Conservation (phyloP, 2,888 invertebrate genomes). For the Philaethria dido region DNA sequence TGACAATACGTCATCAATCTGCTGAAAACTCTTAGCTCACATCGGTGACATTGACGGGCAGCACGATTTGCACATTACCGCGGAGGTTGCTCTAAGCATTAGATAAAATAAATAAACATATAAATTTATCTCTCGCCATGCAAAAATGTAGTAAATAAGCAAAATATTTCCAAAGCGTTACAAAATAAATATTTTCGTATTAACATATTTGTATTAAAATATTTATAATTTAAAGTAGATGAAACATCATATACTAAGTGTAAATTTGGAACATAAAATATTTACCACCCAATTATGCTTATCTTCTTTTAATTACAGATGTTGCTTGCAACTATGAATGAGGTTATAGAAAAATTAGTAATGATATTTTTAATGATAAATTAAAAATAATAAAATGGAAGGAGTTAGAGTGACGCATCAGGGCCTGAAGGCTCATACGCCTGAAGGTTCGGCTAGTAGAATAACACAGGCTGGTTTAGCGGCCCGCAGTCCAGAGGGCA, state of each 20-base stretch:
- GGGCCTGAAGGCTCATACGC: conserved; percentile 82
- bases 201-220: too few species aligned
- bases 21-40: conserved; percentile 55
- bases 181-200: background rate
- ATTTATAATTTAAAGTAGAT: background rate
- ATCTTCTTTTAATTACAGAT: conserved; percentile 45
- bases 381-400: conserved; percentile 63
- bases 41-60: conserved; percentile 47
- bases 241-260: conserved; percentile 41
- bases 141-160: background rate
- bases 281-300: background rate
- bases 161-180: background rate
- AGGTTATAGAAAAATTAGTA: conserved; percentile 41
- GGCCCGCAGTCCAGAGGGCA: conserved; percentile 94
- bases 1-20: conserved; percentile 67
- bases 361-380: conserved; percentile 37
- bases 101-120: conserved; percentile 22
- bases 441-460: conserved; percentile 84
- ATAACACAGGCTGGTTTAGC: conserved; percentile 91
- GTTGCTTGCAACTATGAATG: conserved; percentile 58
- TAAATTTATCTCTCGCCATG: conserved; percentile 9
- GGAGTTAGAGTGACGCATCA: conserved; percentile 85
- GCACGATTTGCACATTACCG: conserved; percentile 45
- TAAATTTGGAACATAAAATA: conserved; percentile 55
- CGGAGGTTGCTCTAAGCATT: conserved; percentile 32